Evolutionary conservation across 1,140 invertebrate species (phyloP), one percentile per base, ranked within the genome.

Genomic region (Panonychus citri): DNA sequence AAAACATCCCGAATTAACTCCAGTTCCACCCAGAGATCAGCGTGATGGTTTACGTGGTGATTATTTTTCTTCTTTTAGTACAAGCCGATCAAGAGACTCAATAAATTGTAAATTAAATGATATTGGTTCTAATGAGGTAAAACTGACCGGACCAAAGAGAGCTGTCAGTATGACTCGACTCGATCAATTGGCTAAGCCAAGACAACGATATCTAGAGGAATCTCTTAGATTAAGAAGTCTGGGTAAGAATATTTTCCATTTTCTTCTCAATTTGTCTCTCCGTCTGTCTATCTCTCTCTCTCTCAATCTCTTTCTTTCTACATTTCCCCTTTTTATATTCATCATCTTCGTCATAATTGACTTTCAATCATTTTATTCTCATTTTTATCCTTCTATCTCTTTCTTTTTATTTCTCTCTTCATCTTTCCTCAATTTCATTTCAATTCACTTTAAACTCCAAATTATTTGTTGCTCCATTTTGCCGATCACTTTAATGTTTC

Each of bases 131-230:
- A 24, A 39, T 27, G 24, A 53, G 28, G 21, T 17, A 37, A 40
- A 40, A 21, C 8, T 53, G 13, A 40, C 17, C 39, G 46, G 37
- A 17, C 58, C 54, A n/a, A 68, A 54, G 66, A 67, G 84, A 77
- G 83, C 85, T 64, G 82, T 82, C 73, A 87, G 84, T 66, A 85
- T 88, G 83, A 83, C 83, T 64, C 79, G 85, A 64, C 76, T 89
- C 74, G 85, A 88, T 76, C 78, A 81, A 66, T 74, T 86, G 69
- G 75, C 81, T 63, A 79, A 79, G 69, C 82, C 83, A 55, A 72
- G 80, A 71, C 62, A 75, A 63, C 63, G 62, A n/a, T 53, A 53
- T 53, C 34, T 53, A 17, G 52, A 53, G 27, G 52, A 53, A 39
- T 21, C 52, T 24, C 34, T 53, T 19, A n/a, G 34, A 27, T 28